These are phyloP conservation scores for Leucophenga varia DNA, from an alignment of 1,140 invertebrate species.

Conservation along the genomic window DNA sequence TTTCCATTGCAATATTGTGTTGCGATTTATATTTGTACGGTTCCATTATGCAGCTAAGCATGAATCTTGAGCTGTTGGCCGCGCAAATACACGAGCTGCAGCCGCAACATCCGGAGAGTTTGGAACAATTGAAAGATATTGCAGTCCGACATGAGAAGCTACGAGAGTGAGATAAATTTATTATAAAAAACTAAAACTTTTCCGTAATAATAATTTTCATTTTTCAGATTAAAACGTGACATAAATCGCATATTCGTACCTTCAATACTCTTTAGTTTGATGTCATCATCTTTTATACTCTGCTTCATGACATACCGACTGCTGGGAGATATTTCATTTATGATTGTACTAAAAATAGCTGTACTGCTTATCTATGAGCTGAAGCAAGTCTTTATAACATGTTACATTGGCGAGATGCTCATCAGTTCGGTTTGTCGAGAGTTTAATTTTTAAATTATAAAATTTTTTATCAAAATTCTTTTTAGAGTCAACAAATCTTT, in stretches of 20 bases:
- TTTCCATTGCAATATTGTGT: neutral
- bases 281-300: constrained; percentile 13
- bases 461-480: neutral
- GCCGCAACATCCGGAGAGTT: neutral
- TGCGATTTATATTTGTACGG: constrained; percentile 12
- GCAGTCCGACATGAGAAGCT: constrained; percentile 2
- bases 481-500: constrained; percentile 1
- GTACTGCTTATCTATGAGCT: constrained; percentile 9
- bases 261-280: constrained; percentile 5
- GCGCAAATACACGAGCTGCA: constrained; percentile 5
- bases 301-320: constrained; percentile 10
- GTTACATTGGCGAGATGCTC: constrained; percentile 7
- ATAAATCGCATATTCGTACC: constrained; percentile 9
- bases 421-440: constrained; percentile 5
- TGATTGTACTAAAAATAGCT: constrained; percentile 2
- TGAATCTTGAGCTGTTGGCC: constrained; percentile 10
- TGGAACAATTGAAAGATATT: neutral
- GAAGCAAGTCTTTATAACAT: constrained; percentile 11
- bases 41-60: constrained; percentile 5
- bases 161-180: constrained; percentile 1
- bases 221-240: neutral
- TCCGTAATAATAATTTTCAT: neutral
- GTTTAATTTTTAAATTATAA: neutral
- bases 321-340: constrained; percentile 5
- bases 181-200: neutral